Evolutionary conservation across 1,140 invertebrate genomes (phyloP).

Genomic region (Choristoneura fumiferana): DNA sequence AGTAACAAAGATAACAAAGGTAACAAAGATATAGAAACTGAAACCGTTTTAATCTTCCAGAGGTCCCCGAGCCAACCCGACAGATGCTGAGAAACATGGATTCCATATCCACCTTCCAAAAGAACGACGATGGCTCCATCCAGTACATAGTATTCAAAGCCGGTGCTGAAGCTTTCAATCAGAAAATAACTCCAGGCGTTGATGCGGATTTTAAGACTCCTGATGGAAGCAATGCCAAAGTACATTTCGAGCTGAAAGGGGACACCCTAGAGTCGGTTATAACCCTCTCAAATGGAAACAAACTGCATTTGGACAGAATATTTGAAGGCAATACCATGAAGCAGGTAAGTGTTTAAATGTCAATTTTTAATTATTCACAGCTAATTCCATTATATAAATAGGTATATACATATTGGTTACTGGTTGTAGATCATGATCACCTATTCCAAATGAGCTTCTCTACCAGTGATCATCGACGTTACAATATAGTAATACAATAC

Average conservation of each 20-base stretch:
- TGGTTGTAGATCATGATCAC: too few relatives aligned
- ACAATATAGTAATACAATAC: too few relatives aligned
- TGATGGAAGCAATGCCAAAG: neutral
- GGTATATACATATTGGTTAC: too few relatives aligned
- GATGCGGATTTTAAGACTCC: slow-evolving; percentile 1
- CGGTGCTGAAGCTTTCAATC: neutral
- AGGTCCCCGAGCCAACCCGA: neutral
- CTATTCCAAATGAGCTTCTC: too few relatives aligned
- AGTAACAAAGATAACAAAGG: too few relatives aligned
- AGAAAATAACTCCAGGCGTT: neutral
- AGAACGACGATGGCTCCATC: slow-evolving; percentile 8
- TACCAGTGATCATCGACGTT: too few relatives aligned
- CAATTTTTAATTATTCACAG: too few relatives aligned
- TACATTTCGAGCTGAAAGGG: neutral
- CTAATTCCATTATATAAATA: too few relatives aligned
- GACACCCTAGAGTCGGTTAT: neutral
- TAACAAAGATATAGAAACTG: too few relatives aligned
- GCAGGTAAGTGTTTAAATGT: neutral
- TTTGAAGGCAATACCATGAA: slow-evolving; percentile 12
- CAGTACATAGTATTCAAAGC: neutral
- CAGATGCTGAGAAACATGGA: neutral
- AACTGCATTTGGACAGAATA: neutral
- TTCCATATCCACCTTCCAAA: neutral
- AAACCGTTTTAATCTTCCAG: too few relatives aligned
- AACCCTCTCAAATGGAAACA: neutral